Base-by-base conservation (phyloP, 2,797 vertebrate genomes). In the Arnoldichthys spilopterus region DNA sequence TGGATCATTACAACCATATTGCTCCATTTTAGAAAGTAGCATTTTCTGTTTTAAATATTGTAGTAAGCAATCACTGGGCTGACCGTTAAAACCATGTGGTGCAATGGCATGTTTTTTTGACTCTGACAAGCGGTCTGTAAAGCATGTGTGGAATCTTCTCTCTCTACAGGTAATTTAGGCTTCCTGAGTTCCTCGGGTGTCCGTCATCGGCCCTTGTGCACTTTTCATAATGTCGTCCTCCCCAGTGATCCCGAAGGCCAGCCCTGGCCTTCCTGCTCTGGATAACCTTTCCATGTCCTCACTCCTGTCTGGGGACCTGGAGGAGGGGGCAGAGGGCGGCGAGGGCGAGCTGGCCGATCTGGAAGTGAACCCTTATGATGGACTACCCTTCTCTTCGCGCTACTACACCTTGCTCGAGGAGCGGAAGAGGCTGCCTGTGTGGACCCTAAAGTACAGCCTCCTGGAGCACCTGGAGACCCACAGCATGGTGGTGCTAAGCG, bases 291-390 rank as follows among this genome's bases (percentile, higher is more conserved):
- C 94, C 0, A 45, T 94, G 37, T 91, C 92, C 0, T 94, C 94
- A 4, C 80, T 94, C 13, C 82, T 93, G 40, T 93, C 93, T 0
- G 91, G 86, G 2, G 94, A 94, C 51, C 72, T 91, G 0, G 93
- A 94, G 0, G 91, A 91, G 6, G 88, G 85, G 0, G 90, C 88
- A 0, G 90, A 74, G 0, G 78, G 64, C 1, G 84, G 18, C 34
- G 90, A 82, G 0, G 89, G 89, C 1, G 82, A 87, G 0, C 84
- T 91, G 1, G 90, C 90, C 0, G 96, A 96, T 76, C 88, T 98
- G 85, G 97, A 98, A 84, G 94, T 96, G 85, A 99, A 99, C 88
- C 97, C 97, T 0, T 99, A 96, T 6, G 97, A 99, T 0, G 95
- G 97, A 24, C 91, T 99, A 72, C 97, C 97, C 32, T 98, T 95